Conservation (phyloP, 2,888 invertebrate genomes). For the Yponomeuta evonymella region DNA sequence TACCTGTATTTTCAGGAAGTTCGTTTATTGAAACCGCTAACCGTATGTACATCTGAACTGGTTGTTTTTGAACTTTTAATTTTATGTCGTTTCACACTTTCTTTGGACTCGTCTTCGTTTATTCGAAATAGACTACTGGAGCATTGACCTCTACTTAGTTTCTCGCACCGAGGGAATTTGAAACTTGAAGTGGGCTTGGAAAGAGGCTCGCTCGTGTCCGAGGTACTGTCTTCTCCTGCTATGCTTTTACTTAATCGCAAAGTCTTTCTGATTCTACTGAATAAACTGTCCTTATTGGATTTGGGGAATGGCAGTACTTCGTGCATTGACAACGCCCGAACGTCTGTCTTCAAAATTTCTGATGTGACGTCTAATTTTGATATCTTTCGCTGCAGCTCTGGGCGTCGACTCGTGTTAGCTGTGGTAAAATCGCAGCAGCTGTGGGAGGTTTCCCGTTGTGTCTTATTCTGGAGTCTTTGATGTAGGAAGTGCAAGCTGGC, state of each 20-base stretch:
- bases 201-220: neutral
- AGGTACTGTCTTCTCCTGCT: too few relatives aligned
- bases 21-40: neutral
- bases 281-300: slow-evolving; percentile 42
- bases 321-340: slow-evolving; percentile 38
- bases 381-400: neutral
- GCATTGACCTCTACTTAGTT: neutral
- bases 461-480: slow-evolving; percentile 51
- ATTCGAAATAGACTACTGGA: neutral
- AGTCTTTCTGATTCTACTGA: slow-evolving; percentile 43
- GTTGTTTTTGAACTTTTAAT: neutral
- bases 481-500: slow-evolving; percentile 62
- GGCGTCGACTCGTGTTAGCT: slow-evolving; percentile 5
- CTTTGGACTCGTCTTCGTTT: slow-evolving; percentile 1
- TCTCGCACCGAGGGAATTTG: slow-evolving; percentile 46
- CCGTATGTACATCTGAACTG: neutral
- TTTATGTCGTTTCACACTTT: neutral
- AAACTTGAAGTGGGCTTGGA: slow-evolving; percentile 43
- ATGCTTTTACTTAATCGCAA: slow-evolving; percentile 32
- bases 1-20: neutral
- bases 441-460: slow-evolving; percentile 31
- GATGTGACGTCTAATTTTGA: neutral
- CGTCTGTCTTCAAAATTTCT: neutral
- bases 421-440: slow-evolving; percentile 43
- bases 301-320: slow-evolving; percentile 64